These are phyloP conservation scores for Serranus cabrilla DNA, from an alignment of 2,797 vertebrate species.

Conservation along the genomic window DNA sequence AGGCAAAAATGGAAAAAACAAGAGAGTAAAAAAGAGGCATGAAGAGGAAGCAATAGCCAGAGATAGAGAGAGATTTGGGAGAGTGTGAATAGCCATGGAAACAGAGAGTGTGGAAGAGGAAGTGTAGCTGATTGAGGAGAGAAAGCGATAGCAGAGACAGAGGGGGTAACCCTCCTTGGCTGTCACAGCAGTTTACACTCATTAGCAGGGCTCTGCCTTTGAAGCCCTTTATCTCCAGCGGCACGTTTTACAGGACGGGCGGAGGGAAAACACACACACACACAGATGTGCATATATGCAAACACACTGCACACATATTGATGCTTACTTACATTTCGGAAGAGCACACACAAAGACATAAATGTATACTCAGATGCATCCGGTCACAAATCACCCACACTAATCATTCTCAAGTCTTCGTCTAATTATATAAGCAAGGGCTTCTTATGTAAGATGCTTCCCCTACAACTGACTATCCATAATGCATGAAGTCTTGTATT, in stretches of 20 bases:
- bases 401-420: slow-evolving; percentile 52
- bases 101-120: slow-evolving; percentile 33
- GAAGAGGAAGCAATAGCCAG: slow-evolving; percentile 15
- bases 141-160: slow-evolving; percentile 43
- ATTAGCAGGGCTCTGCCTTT: slow-evolving; percentile 77
- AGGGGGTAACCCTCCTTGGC: slow-evolving; percentile 68
- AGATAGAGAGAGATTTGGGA: slow-evolving; percentile 19
- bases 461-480: slow-evolving; percentile 68
- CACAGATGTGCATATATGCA: slow-evolving; percentile 22
- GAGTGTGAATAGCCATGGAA: slow-evolving; percentile 28
- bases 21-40: slow-evolving; percentile 10
- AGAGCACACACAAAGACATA: slow-evolving; percentile 26
- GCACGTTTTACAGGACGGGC: slow-evolving; percentile 51
- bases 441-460: slow-evolving; percentile 75
- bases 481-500: slow-evolving; percentile 77
- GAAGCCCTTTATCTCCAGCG: slow-evolving; percentile 73
- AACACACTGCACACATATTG: slow-evolving; percentile 20
- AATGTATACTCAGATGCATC: slow-evolving; percentile 38
- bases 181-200: slow-evolving; percentile 78
- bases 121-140: slow-evolving; percentile 49
- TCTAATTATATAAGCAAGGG: slow-evolving; percentile 75
- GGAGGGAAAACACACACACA: slow-evolving; percentile 25
- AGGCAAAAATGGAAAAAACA: slow-evolving; percentile 20
- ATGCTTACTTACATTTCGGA: slow-evolving; percentile 25
- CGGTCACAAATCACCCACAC: slow-evolving; percentile 56